Base-by-base conservation (phyloP, 2,888 invertebrate species). In the Lepeophtheirus nordmannii region DNA sequence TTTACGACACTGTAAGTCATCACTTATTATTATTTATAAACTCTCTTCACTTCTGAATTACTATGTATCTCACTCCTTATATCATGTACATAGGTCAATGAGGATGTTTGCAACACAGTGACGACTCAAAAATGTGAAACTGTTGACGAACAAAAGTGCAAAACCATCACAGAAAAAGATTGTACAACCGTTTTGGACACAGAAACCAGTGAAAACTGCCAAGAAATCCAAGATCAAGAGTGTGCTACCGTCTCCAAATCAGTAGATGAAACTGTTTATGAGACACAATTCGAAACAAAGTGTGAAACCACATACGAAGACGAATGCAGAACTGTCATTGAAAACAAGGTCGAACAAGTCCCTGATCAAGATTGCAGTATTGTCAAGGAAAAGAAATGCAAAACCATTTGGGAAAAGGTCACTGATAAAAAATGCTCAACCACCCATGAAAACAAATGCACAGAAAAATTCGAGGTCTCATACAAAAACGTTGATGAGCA, bases 321-420 rank as follows among this genome's bases (percentile, higher is more conserved):
- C 39, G 23, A 41, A 14, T 66, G 66, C 41, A 17, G 46, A 23
- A 60, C 60, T 40, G 60, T 66, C 40, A 66, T 38, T 22, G 22
- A 17, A 14, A 20, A 39, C 12, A 60, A 60, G 46, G 17, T 38
- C 3, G 30, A 61, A 37, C 1, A 23, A 17, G 66, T 66, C 10
- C 58, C 30, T 12, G 41, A 59, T 10, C 30, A 37, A 20, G 66
- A 66, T 22, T 66, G 66, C 59, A 40, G 38, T 39, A 58, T 46
- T 14, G 66, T 58, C n/a, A 30, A 22, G 11, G 66, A 66, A 58
- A 60, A 58, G 5, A 59, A 66, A 37, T 66, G 66, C 41, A 17
- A 38, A 14, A 53, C 60, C 30, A 58, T 66, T 22, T 22, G 40
- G 20, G 53, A 66, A 46, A 66, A 38, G n/a, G 60, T 60, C 37